Evolutionary conservation across 2,113 vertebrate species (phyloP).

Genomic region (Nestor notabilis): DNA sequence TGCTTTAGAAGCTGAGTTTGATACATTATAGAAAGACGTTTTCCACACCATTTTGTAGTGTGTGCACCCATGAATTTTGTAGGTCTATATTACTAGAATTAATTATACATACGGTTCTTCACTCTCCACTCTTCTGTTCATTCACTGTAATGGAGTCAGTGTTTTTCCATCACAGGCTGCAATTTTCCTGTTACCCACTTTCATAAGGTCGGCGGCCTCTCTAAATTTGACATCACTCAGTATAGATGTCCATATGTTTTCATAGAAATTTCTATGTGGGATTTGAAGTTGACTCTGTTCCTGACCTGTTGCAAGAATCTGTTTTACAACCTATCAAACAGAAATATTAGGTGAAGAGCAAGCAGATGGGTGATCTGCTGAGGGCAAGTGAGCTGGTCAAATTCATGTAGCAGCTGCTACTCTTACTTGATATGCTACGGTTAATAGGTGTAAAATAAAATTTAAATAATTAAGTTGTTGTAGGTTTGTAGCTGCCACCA

Average conservation of each 20-base stretch:
- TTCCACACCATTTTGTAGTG: constrained; percentile 20
- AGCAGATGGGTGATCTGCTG: constrained; percentile 94
- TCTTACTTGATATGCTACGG: constrained; percentile 39
- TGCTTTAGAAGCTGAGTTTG: background rate
- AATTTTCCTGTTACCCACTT: constrained; percentile 95
- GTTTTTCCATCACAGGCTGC: constrained; percentile 91
- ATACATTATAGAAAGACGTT: background rate
- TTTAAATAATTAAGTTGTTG: constrained; percentile 1
- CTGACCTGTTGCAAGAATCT: constrained; percentile 87
- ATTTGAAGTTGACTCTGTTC: constrained; percentile 91
- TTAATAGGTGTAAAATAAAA: constrained; percentile 63
- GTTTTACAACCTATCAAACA: constrained; percentile 94
- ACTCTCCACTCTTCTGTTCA: constrained; percentile 64
- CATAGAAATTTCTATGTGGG: constrained; percentile 89
- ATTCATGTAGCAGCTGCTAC: constrained; percentile 44
- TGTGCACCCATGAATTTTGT: constrained; percentile 49
- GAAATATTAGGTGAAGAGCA: constrained; percentile 93
- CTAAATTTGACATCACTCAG: constrained; percentile 93
- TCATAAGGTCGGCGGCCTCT: constrained; percentile 88
- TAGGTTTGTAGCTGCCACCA: constrained; percentile 23
- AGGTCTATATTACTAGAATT: constrained; percentile 78
- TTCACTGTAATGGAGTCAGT: constrained; percentile 84
- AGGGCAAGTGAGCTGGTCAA: constrained; percentile 74
- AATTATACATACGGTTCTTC: constrained; percentile 86
- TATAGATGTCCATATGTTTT: constrained; percentile 94